These are phyloP conservation scores for Zonitis immaculata DNA, from an alignment of 2,888 invertebrate species.

Conservation along the genomic window DNA sequence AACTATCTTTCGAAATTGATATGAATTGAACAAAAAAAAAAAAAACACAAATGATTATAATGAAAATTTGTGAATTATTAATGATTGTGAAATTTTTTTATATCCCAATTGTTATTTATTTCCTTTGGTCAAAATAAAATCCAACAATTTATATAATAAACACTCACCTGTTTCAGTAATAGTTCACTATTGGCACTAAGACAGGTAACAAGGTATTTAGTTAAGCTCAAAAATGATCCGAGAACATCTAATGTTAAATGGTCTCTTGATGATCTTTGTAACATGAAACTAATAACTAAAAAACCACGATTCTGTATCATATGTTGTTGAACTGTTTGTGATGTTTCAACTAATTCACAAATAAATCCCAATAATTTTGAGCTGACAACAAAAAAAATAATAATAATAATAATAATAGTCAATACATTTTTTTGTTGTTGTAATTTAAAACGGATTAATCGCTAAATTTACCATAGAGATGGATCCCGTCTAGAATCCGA, in stretches of 20 bases:
- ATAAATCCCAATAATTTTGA: slow-evolving; percentile 95
- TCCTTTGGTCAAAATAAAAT: background rate
- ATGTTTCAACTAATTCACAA: slow-evolving; percentile 94
- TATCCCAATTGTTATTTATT: no score
- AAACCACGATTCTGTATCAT: slow-evolving; percentile 99
- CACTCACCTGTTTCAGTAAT: slow-evolving; percentile 82
- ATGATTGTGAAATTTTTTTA: no score
- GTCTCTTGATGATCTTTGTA: slow-evolving; percentile 87
- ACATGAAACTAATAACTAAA: slow-evolving; percentile 94
- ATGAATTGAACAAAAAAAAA: no score
- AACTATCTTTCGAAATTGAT: background rate
- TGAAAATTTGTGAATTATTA: no score
- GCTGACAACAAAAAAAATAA: slow-evolving; percentile 51
- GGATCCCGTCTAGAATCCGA: slow-evolving; percentile 82
- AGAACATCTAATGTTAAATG: slow-evolving; percentile 93
- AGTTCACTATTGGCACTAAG: slow-evolving; percentile 89
- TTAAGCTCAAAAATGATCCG: slow-evolving; percentile 84
- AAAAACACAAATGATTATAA: no score
- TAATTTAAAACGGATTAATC: no score
- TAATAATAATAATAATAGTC: background rate
- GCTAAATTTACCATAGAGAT: slow-evolving; percentile 72
- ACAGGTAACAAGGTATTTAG: slow-evolving; percentile 90
- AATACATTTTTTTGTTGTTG: no score
- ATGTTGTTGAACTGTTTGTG: slow-evolving; percentile 97
- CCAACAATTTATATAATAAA: no score